Base-by-base conservation (phyloP, 1,140 invertebrate species). In the Sogatella furcifera region DNA sequence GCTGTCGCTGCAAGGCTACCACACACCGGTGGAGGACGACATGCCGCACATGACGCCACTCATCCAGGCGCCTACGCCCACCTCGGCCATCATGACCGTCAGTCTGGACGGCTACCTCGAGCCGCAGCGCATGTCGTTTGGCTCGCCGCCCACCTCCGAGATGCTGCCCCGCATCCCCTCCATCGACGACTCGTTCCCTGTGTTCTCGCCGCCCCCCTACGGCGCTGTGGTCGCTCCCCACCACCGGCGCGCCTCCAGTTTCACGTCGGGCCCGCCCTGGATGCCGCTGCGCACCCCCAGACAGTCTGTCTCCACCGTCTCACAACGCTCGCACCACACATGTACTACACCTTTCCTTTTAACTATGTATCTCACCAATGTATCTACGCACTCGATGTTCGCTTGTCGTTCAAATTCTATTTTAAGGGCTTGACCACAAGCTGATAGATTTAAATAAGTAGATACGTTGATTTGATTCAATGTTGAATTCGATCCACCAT, bases 51-150 rank as follows among this genome's bases (percentile, higher is more conserved):
- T 80, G 11, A 80, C 79, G 1, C 77, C 79, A 0, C 69, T 78
- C 8, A 71, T 78, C 17, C 77, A 82, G 65, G 78, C 84, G 1
- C 86, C 87, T 0, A 90, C 90, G 0, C 90, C 90, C 0, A 90
- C 86, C 65, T 92, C 90, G 1, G 90, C 90, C 0, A 79, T 88
- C 1, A 83, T 89, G 76, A 90, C 90, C 1, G 82, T 85, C 13
- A 89, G 89, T 3, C 79, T 92, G 3, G 90, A 93, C 58, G 89
- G 85, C 4, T 95, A 92, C 69, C 76, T 93, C 46, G 91, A 94
- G 63, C 88, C 88, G 0, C 80, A 82, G 5, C 76, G 86, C 22
- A 84, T 89, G 59, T 88, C 86, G 2, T 88, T 87, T 69, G 83
- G 84, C 57, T 87, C 88, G 2, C 87, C 86, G 1, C 84, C 87